phyloP scores from a whole-genome alignment of 2,113 vertebrate genomes.

The Sebastes schlegelii region DNA sequence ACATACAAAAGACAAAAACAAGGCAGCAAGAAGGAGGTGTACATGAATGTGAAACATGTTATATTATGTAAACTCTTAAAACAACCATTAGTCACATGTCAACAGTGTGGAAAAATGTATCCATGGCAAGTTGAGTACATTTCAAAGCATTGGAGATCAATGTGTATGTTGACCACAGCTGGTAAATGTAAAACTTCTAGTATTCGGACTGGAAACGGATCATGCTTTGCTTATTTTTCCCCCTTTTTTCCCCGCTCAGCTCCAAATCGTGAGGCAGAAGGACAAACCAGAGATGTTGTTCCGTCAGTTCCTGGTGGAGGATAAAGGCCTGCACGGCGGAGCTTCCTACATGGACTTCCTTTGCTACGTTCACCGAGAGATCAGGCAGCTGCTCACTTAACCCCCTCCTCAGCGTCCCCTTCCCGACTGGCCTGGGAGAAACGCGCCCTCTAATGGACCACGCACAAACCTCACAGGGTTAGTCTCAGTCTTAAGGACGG shows the following conservation, averaged over 20 bases:
- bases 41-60: not conserved
- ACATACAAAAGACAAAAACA: not conserved
- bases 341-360: constrained; percentile 96
- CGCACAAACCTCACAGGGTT: constrained; percentile 35
- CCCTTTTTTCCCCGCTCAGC: constrained; percentile 74
- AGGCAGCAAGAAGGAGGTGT: not conserved
- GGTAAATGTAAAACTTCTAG: not conserved
- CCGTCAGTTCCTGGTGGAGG: constrained; percentile 94
- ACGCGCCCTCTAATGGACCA: constrained; percentile 24
- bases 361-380: constrained; percentile 92
- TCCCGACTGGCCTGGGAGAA: constrained; percentile 8
- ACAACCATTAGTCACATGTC: not conserved
- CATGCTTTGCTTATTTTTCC: not conserved
- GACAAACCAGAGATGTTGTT: constrained; percentile 92
- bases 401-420: not conserved
- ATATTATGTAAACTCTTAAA: not conserved
- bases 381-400: constrained; percentile 94
- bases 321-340: constrained; percentile 91
- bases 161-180: not conserved
- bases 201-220: not conserved
- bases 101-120: not conserved
- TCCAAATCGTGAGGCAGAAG: constrained; percentile 90
- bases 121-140: not conserved
- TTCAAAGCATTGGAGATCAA: not conserved
- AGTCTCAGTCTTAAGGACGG: constrained; percentile 30